phyloP scores from a whole-genome alignment of 2,113 vertebrate genomes.

The Indri indri region DNA sequence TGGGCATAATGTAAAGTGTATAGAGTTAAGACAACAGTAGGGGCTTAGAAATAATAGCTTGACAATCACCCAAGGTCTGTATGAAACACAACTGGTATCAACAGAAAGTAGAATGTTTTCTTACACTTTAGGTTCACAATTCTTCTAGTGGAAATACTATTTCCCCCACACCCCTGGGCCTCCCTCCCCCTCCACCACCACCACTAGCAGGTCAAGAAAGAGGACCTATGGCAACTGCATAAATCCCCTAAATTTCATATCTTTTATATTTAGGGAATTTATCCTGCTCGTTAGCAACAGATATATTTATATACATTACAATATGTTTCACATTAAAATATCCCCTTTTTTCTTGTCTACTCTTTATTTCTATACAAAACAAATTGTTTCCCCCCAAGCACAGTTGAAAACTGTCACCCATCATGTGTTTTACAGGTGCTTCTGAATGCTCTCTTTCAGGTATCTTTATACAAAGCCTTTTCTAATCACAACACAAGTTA shows the following conservation, averaged over 20 bases:
- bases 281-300: background rate
- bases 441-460: background rate
- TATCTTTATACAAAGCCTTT: conserved; percentile 21
- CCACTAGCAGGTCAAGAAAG: background rate
- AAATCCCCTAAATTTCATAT: background rate
- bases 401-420: background rate
- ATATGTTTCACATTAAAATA: background rate
- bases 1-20: background rate
- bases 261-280: background rate
- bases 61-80: background rate
- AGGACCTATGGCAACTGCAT: background rate
- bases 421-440: background rate
- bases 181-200: background rate
- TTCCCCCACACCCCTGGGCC: background rate
- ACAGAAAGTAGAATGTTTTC: background rate
- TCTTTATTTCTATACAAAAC: conserved; percentile 26
- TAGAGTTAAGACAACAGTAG: background rate
- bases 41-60: background rate
- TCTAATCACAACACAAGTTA: conserved; percentile 51
- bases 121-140: background rate
- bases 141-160: background rate
- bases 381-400: background rate
- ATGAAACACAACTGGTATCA: background rate
- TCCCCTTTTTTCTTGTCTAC: background rate
- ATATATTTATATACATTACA: conserved; percentile 27